A percentile compares a stretch with the other conserved stretches of the same genome.
phyloP scores from a whole-genome alignment of 2,113 vertebrate species.

The Bettongia penicillata region DNA sequence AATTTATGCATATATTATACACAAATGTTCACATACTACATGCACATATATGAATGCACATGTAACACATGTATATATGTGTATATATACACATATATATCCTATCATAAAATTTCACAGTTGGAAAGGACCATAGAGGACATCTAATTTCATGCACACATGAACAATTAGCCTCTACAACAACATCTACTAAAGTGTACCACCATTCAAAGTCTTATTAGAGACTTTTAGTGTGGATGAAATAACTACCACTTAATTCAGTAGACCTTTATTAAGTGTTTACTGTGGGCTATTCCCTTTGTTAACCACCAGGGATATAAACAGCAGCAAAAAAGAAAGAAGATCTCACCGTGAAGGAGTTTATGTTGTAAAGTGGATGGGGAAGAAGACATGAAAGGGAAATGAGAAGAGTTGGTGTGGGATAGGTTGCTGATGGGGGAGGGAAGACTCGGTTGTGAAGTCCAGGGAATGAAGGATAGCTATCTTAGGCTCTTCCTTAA shows the following conservation, averaged over 20 bases:
- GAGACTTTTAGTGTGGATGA: background rate
- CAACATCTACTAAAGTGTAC: background rate
- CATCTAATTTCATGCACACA: background rate
- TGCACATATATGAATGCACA: background rate
- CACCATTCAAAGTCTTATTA: background rate
- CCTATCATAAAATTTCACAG: background rate
- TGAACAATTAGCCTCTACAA: background rate
- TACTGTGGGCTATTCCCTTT: background rate
- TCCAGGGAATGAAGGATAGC: background rate
- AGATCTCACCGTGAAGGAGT: background rate
- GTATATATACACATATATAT: background rate
- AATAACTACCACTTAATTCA: background rate
- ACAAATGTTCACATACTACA: background rate
- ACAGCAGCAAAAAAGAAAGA: background rate
- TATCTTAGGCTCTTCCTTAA: background rate
- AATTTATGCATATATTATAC: background rate
- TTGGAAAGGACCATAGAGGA: background rate
- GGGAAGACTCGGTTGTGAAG: background rate
- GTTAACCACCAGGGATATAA: background rate
- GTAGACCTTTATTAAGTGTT: too few relatives aligned
- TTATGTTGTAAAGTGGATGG: background rate
- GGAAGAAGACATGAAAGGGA: background rate
- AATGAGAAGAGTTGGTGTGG: background rate
- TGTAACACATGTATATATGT: background rate
- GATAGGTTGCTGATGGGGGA: rapidly evolving